A percentile compares a stretch with the other conserved stretches of the same genome.
These are phyloP conservation scores for Muschampia plurimacula DNA, from an alignment of 2,888 invertebrate genomes.

Conservation along the genomic window DNA sequence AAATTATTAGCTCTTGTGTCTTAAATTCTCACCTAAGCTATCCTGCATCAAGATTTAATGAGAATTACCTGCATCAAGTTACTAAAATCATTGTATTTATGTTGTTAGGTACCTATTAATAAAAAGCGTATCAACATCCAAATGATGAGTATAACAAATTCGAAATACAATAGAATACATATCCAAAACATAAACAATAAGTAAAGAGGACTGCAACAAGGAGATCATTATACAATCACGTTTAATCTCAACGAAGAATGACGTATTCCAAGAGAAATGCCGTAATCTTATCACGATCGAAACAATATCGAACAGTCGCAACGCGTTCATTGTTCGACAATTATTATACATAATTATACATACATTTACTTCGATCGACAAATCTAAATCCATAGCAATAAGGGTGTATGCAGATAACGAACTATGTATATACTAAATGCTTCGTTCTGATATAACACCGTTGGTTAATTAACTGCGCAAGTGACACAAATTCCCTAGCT, in stretches of 20 bases:
- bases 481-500: conserved; percentile 2
- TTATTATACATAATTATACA: conserved; percentile 46
- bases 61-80: too few species aligned
- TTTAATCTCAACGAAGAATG: conserved; percentile 48
- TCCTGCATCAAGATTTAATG: background rate
- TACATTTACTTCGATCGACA: conserved; percentile 43
- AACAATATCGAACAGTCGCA: conserved; percentile 56
- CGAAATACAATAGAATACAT: background rate
- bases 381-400: conserved; percentile 39
- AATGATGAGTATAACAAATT: background rate
- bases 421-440: background rate
- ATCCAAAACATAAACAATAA: conserved; percentile 11
- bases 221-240: conserved; percentile 25
- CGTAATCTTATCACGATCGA: conserved; percentile 53
- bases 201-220: conserved; percentile 4
- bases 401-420: conserved; percentile 11
- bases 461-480: background rate
- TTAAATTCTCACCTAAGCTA: background rate
- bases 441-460: conserved; percentile 7
- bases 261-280: conserved; percentile 38
- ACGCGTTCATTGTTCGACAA: conserved; percentile 56
- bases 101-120: background rate
- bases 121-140: background rate
- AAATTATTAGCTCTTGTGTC: background rate
- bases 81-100: background rate